Base-by-base conservation (phyloP, 2,113 vertebrate species). In the Beaufortia kweichowensis region DNA sequence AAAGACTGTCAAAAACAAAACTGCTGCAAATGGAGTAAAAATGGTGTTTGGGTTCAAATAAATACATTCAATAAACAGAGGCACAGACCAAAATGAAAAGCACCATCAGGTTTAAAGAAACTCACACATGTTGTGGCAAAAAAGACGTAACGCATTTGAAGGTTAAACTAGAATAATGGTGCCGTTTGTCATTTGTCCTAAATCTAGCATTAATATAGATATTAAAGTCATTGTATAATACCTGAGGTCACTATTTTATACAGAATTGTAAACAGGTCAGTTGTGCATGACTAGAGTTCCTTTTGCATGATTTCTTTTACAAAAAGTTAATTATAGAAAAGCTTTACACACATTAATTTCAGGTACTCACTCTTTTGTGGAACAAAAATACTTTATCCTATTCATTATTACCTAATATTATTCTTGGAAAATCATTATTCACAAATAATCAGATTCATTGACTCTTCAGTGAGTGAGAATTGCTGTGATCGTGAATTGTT, bases 211-310 rank as follows among this genome's bases (percentile, higher is more conserved):
- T n/a, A n/a, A n/a, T n/a, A 56, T 3, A 39, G 3, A 39, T 59
- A 21, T 65, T 35, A 72, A 66, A 56, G 19, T 24, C 59, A 39
- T 17, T 11, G 4, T 21, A 43, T 11, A 11, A 59, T 1, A 17
- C 64, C 64, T 71, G 69, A 71, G 69, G 21, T 69, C n/a, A 2
- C 4, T 3, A 26, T 53, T 57, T 43, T 59, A 39, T 10, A 35
- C 24, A 50, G 48, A 35, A 75, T 50, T 75, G 80, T 70, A 82
- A 75, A 78, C 67, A 57, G n/a, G n/a, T 35, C 17, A 48, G 66
- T 75, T n/a, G 35, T 35, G 75, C 43, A 63, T 7, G 39, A 70
- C 10, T 6, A 62, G 55, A 35, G 15, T 19, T 72, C 62, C 41
- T 21, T 33, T 48, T 53, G 6, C 10, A 31, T 50, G 17, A 4